A percentile compares a stretch with the other conserved stretches of the same genome.
Conservation (phyloP, 1,140 invertebrate genomes). For the Tenebrio molitor region DNA sequence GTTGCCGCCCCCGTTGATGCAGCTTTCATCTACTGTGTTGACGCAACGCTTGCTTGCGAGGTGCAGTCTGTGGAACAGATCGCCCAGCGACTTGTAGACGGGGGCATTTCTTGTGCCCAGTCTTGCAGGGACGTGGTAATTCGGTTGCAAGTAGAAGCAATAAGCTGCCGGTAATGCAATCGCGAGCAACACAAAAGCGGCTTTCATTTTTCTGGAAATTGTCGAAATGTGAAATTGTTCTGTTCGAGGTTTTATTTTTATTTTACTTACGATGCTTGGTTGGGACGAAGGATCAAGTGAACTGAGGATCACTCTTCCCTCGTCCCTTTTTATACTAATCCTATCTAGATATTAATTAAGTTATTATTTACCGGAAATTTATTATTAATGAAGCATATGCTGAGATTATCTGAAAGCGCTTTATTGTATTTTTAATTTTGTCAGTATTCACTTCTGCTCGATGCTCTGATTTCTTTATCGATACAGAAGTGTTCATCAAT, state of each 20-base stretch:
- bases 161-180: slow-evolving; percentile 2
- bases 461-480: slow-evolving; percentile 9
- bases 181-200: slow-evolving; percentile 3
- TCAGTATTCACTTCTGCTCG: background rate
- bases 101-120: background rate
- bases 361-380: slow-evolving; percentile 13
- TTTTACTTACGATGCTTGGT: background rate
- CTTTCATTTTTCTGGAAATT: slow-evolving; percentile 23
- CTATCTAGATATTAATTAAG: slow-evolving; percentile 18
- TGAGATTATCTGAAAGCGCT: background rate
- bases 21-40: slow-evolving; percentile 48
- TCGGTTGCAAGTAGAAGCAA: slow-evolving; percentile 17
- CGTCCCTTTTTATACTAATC: background rate
- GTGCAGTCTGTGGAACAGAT: slow-evolving; percentile 16
- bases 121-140: background rate
- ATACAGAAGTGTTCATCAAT: background rate
- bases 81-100: background rate
- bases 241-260: too few species aligned
- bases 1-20: slow-evolving; percentile 25
- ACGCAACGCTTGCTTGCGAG: slow-evolving; percentile 43
- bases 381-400: slow-evolving; percentile 6
- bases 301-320: background rate
- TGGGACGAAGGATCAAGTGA: background rate
- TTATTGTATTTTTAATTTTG: background rate
- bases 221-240: background rate